Percentiles rank a stretch among this genome's conserved stretches.
Evolutionary conservation across 2,113 vertebrate genomes (phyloP).

Genomic region (Myiozetetes cayanensis): DNA sequence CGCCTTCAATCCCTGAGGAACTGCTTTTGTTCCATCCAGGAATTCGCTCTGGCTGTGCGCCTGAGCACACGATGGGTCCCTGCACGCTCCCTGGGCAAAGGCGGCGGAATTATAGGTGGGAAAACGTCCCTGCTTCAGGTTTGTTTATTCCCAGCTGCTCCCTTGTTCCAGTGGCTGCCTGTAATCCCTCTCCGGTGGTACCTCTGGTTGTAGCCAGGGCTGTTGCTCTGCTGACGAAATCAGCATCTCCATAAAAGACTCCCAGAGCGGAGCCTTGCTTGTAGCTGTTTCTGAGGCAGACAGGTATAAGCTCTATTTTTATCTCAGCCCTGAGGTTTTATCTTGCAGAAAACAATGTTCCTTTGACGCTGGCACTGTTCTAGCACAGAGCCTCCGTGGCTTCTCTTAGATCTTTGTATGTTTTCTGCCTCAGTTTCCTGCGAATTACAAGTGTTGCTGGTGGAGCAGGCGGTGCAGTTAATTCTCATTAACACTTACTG

Average conservation of each 20-base stretch:
- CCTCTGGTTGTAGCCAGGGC: not conserved
- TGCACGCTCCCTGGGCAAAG: not conserved
- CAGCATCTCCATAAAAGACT: conserved; percentile 50
- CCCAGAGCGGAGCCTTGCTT: conserved; percentile 69
- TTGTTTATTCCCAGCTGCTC: not conserved
- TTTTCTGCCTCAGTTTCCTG: conserved; percentile 49
- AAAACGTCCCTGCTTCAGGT: not conserved
- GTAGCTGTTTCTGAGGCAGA: conserved; percentile 58
- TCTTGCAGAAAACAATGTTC: conserved; percentile 48
- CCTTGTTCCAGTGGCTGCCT: accelerated
- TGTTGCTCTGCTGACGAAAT: not conserved
- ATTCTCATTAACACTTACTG: not conserved
- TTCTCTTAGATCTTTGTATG: not conserved
- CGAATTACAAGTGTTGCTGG: not conserved
- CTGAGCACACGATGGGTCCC: not conserved
- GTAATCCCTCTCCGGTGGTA: not conserved
- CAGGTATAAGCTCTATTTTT: conserved; percentile 73
- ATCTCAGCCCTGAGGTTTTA: conserved; percentile 34
- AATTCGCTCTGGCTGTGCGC: accelerated
- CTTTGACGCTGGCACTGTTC: not conserved
- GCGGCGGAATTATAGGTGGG: accelerated
- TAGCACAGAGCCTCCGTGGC: not conserved
- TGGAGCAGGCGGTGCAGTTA: not conserved
- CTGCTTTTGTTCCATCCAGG: not conserved
- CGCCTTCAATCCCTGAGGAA: accelerated